Base-by-base conservation (phyloP, 2,113 vertebrate species). In the Ivindomyrus marchei region DNA sequence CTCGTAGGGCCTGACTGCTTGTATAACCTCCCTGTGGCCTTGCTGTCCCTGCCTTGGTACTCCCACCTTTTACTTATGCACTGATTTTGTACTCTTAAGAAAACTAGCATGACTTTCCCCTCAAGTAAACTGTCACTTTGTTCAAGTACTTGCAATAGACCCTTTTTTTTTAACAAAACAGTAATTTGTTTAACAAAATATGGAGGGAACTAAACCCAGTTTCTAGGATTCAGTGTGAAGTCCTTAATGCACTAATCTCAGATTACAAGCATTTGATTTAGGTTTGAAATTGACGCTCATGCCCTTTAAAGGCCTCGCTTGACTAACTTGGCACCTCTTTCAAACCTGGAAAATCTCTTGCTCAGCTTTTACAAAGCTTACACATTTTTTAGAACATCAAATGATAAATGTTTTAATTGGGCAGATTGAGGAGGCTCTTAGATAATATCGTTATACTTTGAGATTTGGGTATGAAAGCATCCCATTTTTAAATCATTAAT, bases 1-100 rank as follows among this genome's bases (percentile, higher is more conserved):
- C 96, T 94, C 94, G 96, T 96, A 97, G 97, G 96, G 96, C 95
- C 92, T 97, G 96, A 97, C 94, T 97, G 97, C 97, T 97, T 94
- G 93, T 93, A 96, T 91, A 93, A 94, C 94, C 97, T 97, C 97
- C 95, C 90, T 91, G 90, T 97, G 94, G 96, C 94, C 94, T 95
- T 93, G 96, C 96, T 96, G 97, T 95, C 93, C 95, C 94, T 94
- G 95, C 97, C 97, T 97, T 96, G 94, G 96, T 96, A 95, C 45
- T 96, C 95, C 95, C 96, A 96, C 96, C 97, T 97, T 94, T 97
- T 95, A 97, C 96, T 96, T 96, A 96, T 98, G 97, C 97, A 97
- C 97, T 97, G 96, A 95, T 91, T 92, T 96, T 94, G 93, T 95
- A 97, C 95, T 95, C 90, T 90, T 94, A 95, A 97, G 95, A 94